Conservation (phyloP, 2,113 vertebrate species). For the Chroicocephalus ridibundus region DNA sequence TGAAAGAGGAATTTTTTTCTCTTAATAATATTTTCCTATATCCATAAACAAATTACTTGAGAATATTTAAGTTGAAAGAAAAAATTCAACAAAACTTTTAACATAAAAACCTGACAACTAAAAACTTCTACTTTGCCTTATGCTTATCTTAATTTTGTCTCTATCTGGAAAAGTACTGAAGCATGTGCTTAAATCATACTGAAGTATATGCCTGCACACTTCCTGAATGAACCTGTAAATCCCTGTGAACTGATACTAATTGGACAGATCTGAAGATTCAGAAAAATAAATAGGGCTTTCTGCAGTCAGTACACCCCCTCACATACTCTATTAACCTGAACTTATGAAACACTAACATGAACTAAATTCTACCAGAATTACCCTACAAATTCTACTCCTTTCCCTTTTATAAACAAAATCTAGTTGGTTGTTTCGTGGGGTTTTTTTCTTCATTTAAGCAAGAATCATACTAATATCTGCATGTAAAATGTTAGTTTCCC, state of each 20-base stretch:
- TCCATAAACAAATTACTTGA: background rate
- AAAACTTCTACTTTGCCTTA: background rate
- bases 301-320: background rate
- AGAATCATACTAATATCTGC: conserved; percentile 16
- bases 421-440: too few relatives aligned
- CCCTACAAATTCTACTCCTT: background rate
- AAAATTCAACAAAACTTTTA: background rate
- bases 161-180: background rate
- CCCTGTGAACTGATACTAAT: background rate
- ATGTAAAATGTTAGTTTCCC: conserved; percentile 56
- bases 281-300: background rate
- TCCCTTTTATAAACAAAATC: background rate
- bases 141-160: background rate
- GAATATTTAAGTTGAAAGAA: background rate
- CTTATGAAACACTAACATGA: background rate
- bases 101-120: background rate
- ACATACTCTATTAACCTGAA: background rate
- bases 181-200: background rate
- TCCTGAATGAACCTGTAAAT: background rate
- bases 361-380: background rate
- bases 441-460: background rate
- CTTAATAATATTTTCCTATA: background rate
- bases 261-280: background rate
- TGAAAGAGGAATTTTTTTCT: background rate
- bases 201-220: background rate